Evolutionary conservation across 2,113 vertebrate species (phyloP).

Genomic region (Tilapia sparmanii): DNA sequence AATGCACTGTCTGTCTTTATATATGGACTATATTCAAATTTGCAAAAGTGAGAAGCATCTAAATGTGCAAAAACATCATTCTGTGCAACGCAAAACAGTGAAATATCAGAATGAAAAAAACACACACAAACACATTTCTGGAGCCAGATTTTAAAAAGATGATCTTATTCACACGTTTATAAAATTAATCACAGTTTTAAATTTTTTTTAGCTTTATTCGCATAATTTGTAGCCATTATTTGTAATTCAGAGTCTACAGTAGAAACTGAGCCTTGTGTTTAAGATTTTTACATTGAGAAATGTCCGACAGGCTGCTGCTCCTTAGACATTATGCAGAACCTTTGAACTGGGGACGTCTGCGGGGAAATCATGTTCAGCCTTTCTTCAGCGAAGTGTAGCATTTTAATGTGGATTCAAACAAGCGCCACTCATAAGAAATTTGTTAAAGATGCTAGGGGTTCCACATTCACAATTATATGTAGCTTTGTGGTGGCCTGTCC

Average conservation of each 20-base stretch:
- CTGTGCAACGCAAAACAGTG: neutral
- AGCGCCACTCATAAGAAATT: neutral
- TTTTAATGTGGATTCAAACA: neutral
- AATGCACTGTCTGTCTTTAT: neutral
- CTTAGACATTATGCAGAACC: neutral
- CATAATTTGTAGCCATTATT: neutral
- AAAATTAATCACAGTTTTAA: neutral
- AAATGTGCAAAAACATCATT: neutral
- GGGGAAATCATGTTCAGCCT: neutral
- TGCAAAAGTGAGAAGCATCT: neutral
- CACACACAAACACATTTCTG: neutral
- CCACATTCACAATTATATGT: neutral
- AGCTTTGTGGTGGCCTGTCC: neutral
- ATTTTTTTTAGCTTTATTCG: fast-evolving
- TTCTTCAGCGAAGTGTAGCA: neutral
- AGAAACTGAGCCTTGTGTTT: neutral
- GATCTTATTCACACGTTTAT: neutral
- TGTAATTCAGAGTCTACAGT: neutral
- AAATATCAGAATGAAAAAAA: neutral
- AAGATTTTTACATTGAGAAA: neutral
- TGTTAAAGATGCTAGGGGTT: neutral
- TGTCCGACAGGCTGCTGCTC: neutral
- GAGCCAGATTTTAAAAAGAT: neutral
- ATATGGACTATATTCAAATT: too few species aligned
- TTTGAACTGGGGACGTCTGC: neutral